Conservation (phyloP, 2,113 vertebrate genomes). For the Oxyura jamaicensis region DNA sequence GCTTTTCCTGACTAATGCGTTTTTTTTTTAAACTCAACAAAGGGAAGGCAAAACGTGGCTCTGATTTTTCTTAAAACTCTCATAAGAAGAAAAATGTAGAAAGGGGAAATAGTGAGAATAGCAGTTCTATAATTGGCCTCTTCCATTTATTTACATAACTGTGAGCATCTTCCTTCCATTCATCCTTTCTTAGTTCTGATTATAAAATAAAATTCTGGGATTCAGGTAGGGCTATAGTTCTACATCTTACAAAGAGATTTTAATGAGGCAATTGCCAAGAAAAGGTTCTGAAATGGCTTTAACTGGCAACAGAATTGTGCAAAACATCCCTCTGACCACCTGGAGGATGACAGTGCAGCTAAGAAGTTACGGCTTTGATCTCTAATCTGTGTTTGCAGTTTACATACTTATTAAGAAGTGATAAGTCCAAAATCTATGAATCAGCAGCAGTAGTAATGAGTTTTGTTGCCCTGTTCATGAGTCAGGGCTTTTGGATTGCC, state of each 20-base stretch:
- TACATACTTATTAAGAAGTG: background rate
- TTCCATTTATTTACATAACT: constrained; percentile 40
- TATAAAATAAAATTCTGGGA: background rate
- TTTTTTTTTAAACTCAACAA: background rate
- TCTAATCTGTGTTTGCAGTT: background rate
- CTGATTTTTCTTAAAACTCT: constrained; percentile 15
- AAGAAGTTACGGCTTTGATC: background rate
- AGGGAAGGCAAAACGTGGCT: background rate
- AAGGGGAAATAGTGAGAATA: constrained; percentile 25
- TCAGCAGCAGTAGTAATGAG: background rate
- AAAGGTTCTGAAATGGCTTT: background rate
- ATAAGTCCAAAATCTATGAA: background rate
- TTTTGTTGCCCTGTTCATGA: background rate
- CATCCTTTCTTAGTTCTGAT: background rate
- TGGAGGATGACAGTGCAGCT: background rate
- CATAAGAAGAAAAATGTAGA: background rate
- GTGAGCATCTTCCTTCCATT: constrained; percentile 49
- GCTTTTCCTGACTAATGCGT: constrained; percentile 28
- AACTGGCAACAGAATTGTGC: background rate
- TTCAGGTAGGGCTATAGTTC: background rate
- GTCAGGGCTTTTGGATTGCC: background rate
- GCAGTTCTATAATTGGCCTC: constrained; percentile 29
- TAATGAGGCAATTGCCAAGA: background rate
- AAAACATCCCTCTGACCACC: background rate
- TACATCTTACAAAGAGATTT: background rate